phyloP scores from a whole-genome alignment of 1,140 invertebrate species.

The Trialeurodes vaporariorum region DNA sequence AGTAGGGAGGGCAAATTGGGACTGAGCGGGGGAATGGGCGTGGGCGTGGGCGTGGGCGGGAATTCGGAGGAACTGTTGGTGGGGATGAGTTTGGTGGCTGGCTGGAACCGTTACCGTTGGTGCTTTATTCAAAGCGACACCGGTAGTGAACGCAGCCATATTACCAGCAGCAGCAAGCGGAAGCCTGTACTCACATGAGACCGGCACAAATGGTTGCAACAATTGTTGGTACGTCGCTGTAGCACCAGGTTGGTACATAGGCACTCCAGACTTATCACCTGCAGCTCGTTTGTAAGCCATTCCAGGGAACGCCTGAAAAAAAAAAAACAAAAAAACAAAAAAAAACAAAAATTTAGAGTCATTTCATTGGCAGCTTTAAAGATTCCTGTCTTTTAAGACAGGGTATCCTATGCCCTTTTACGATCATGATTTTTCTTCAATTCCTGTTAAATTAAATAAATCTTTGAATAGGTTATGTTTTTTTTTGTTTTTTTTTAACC shows the following conservation, averaged over 20 bases:
- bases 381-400: too few relatives aligned
- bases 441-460: too few relatives aligned
- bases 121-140: background rate
- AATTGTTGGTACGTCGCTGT: constrained; percentile 82
- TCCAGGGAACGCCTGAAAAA: constrained; percentile 71
- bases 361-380: too few relatives aligned
- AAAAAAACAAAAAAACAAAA: constrained; percentile 32
- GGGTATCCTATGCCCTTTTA: too few relatives aligned
- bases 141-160: background rate
- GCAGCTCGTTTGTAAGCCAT: constrained; percentile 91
- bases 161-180: background rate
- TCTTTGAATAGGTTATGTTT: too few relatives aligned
- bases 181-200: constrained; percentile 66
- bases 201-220: constrained; percentile 88
- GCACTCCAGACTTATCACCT: constrained; percentile 87
- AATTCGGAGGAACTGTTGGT: background rate
- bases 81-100: background rate
- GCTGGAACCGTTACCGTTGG: background rate
- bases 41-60: too few relatives aligned
- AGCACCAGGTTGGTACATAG: constrained; percentile 80
- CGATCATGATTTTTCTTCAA: too few relatives aligned
- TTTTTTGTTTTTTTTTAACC: too few relatives aligned
- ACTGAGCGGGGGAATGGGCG: too few relatives aligned
- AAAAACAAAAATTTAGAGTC: constrained; percentile 27
- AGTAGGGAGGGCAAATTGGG: background rate